Base-by-base conservation (phyloP, 2,888 invertebrate genomes). In the Xanthia icteritia region DNA sequence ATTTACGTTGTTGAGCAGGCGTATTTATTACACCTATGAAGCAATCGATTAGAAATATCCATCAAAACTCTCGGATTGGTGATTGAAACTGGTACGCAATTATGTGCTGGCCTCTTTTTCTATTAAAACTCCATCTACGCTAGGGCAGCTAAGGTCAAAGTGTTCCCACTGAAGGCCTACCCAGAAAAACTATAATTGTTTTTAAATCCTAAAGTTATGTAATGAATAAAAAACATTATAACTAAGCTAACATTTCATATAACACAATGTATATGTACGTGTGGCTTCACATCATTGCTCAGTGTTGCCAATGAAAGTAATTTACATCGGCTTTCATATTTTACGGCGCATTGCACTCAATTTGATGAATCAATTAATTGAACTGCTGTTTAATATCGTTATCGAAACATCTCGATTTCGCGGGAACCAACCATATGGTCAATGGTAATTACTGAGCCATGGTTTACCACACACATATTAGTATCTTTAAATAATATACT, bases 291-390 rank as follows among this genome's bases (percentile, higher is more conserved):
- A 54, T 61, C 36, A 81, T 45, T 64, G 60, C 13, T 23, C 36
- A 68, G 65, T 42, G 60, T 65, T 75, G 69, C 66, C 60, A 70
- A 73, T 72, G 74, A 84, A 84, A 83, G 78, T 83, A 78, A 89
- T 87, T 88, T 80, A 74, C 79, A 77, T 73, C 78, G 74, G 73
- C 81, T 84, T 89, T 86, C 84, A 90, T 89, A 90, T 89, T 89
- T 82, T 77, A 82, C 80, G 77, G 78, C 73, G 82, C 76, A 83
- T 87, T 77, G 76, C 81, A 82, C 85, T 87, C 77, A 86, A 83
- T 85, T 83, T 84, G 84, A 86, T 85, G 85, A 88, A 83, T 81
- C 79, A 87, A 88, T 85, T 85, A 85, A 80, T 85, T 82, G 80
- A 76, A 75, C 48, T 83, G 79, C 73, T 73, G 74, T 78, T 76